phyloP scores from a whole-genome alignment of 37 sponge, comb jelly and placozoan species.

The Diacarnus erythraeanus region DNA sequence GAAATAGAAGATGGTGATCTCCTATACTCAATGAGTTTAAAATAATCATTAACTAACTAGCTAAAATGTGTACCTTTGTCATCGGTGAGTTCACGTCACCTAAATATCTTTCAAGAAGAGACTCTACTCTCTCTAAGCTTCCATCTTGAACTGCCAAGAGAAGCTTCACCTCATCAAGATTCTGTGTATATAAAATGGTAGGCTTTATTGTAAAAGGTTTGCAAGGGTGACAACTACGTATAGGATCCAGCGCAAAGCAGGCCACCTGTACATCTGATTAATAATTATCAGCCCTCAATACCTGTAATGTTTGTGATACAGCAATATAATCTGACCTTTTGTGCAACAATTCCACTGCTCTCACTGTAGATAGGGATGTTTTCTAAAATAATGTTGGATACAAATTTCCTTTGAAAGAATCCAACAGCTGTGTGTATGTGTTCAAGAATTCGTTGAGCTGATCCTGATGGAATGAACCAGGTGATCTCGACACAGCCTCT shows the following conservation, averaged over 20 bases:
- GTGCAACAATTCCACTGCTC: background rate
- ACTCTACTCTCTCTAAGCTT: background rate
- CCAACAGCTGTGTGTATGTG: background rate
- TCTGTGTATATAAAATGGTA: background rate
- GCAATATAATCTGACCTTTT: too few species aligned
- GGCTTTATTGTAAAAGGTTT: too few species aligned
- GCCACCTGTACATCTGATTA: too few species aligned
- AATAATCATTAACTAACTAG: background rate
- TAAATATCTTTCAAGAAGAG: background rate
- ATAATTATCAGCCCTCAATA: too few species aligned
- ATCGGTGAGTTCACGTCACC: background rate
- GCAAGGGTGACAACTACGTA: too few species aligned
- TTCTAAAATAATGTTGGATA: background rate
- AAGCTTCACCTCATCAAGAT: background rate
- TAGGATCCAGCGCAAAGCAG: too few species aligned
- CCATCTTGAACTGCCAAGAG: slow-evolving; percentile 10
- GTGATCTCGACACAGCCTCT: background rate
- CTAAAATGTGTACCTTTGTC: background rate
- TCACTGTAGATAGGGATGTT: background rate
- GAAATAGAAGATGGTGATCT: background rate
- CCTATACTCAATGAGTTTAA: background rate
- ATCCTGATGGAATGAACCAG: slow-evolving; percentile 11
- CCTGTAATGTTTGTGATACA: too few species aligned
- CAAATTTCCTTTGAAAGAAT: background rate
- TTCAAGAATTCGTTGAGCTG: background rate